A percentile compares a stretch with the other conserved stretches of the same genome.
These are phyloP conservation scores for Xylophagus ater DNA, from an alignment of 2,888 invertebrate genomes.

Conservation along the genomic window DNA sequence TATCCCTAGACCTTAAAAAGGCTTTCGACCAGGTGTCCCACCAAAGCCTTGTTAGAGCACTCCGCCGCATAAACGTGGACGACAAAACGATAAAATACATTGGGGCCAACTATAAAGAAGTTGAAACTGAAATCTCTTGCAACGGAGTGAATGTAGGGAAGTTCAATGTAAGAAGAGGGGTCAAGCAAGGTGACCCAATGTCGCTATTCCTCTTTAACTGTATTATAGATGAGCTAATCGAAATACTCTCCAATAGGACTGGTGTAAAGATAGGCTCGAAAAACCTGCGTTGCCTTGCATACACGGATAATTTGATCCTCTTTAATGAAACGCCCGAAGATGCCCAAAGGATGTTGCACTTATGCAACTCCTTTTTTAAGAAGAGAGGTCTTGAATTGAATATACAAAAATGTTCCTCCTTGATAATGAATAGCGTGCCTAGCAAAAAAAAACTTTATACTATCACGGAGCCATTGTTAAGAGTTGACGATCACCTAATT, in stretches of 20 bases:
- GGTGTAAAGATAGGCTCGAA: background rate
- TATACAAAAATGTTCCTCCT: background rate
- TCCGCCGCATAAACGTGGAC: no score
- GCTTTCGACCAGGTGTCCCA: no score
- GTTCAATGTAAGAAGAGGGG: background rate
- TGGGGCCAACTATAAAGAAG: no score
- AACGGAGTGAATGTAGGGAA: background rate
- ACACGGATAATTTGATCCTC: slow-evolving; percentile 1
- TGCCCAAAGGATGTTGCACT: background rate
- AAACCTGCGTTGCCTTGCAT: background rate
- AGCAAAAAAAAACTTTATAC: no score
- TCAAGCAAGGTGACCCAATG: slow-evolving; percentile 3
- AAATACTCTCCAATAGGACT: background rate
- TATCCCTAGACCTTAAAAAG: no score
- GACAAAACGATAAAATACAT: no score
- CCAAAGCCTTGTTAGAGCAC: no score
- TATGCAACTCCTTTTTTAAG: background rate
- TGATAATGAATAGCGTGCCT: background rate
- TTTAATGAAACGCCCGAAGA: background rate
- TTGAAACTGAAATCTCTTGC: no score
- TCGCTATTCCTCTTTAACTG: slow-evolving; percentile 2
- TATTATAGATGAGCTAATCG: background rate
- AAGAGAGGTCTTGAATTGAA: background rate
- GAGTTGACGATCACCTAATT: background rate
- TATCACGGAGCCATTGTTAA: background rate